Conservation (phyloP, 2,888 invertebrate species). For the Unio pictorum region DNA sequence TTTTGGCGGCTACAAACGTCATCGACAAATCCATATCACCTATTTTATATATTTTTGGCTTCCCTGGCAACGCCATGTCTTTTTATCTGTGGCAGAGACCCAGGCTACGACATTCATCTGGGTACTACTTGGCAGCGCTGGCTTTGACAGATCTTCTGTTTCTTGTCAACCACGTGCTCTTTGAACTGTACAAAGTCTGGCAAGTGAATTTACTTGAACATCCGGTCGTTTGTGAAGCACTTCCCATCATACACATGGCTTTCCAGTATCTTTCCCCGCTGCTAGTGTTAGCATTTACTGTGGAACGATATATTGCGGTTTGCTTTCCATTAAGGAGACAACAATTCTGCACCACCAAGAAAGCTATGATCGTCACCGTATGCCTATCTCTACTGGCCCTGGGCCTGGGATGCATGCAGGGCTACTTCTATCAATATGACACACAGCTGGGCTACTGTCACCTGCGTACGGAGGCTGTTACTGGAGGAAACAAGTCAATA, state of each 20-base stretch:
- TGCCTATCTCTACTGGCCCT: conserved; percentile 51
- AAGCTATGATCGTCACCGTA: conserved; percentile 61
- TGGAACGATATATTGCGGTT: conserved; percentile 69
- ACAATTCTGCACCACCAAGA: conserved; percentile 58
- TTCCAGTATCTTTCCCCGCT: conserved; percentile 68
- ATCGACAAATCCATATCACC: conserved; percentile 39
- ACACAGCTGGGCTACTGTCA: conserved; percentile 36
- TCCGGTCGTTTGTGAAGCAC: conserved; percentile 64
- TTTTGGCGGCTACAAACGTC: conserved; percentile 9
- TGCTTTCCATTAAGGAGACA: conserved; percentile 67
- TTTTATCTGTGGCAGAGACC: conserved; percentile 68
- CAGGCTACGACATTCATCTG: conserved; percentile 70
- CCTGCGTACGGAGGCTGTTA: conserved; percentile 29
- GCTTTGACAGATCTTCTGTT: conserved; percentile 68
- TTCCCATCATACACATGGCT: conserved; percentile 64
- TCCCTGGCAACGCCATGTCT: conserved; percentile 68
- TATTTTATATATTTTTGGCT: conserved; percentile 67
- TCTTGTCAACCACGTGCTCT: conserved; percentile 61
- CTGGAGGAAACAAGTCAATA: conserved; percentile 44
- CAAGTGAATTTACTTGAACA: conserved; percentile 45
- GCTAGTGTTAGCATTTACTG: conserved; percentile 70
- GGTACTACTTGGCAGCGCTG: conserved; percentile 69
- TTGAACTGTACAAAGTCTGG: conserved; percentile 65
- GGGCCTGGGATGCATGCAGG: conserved; percentile 59
- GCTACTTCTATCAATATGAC: conserved; percentile 63